Percentiles rank a stretch among this genome's conserved stretches.
phyloP scores from a whole-genome alignment of 37 sponge, comb jelly and placozoan genomes.

The Geodia barretti region DNA sequence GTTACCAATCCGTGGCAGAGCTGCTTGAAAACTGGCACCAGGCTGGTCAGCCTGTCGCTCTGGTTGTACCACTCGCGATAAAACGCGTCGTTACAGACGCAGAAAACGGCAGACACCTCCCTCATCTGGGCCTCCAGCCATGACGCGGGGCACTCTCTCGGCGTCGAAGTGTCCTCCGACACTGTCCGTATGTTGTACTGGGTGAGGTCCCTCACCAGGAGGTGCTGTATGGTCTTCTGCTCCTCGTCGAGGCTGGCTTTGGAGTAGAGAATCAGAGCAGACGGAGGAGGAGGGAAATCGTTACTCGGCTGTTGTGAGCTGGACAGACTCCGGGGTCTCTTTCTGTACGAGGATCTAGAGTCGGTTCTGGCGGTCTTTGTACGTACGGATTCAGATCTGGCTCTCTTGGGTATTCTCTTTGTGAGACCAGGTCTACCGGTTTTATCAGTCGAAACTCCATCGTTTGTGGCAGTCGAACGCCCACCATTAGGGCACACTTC shows the following conservation, averaged over 20 bases:
- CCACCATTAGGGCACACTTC: not conserved
- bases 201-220: not conserved
- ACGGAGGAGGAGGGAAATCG: not conserved
- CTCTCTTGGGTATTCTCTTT: not conserved
- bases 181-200: slow-evolving; percentile 2
- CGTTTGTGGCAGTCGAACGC: not conserved
- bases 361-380: not conserved
- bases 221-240: not conserved
- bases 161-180: not conserved
- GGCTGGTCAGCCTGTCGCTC: not conserved
- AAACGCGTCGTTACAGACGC: not conserved
- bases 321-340: not conserved
- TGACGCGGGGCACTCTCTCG: not conserved
- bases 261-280: not conserved
- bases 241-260: not conserved
- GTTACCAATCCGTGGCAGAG: not conserved
- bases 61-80: not conserved
- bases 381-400: not conserved
- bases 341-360: not conserved
- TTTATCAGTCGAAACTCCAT: not conserved
- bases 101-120: not conserved
- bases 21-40: not conserved
- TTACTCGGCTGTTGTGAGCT: not conserved
- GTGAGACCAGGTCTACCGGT: not conserved
- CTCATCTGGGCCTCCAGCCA: not conserved